Conservation (phyloP, 2,888 invertebrate genomes). For the Drosophila engyochracea region DNA sequence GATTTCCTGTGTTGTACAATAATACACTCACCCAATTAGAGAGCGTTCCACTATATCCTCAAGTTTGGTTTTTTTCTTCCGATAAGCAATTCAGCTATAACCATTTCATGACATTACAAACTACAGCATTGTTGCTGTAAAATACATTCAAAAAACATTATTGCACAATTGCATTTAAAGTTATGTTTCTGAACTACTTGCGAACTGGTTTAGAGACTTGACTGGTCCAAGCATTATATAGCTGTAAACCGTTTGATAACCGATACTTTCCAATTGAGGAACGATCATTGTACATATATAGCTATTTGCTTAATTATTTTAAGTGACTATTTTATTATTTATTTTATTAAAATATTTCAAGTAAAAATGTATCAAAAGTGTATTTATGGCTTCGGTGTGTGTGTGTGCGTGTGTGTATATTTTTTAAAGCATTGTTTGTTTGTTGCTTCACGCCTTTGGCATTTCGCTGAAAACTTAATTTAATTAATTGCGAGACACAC, state of each 20-base stretch:
- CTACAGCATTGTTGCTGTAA: neutral
- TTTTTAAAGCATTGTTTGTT: slow-evolving; percentile 15
- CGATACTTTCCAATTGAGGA: neutral
- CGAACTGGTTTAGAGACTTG: neutral
- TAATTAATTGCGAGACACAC: slow-evolving; percentile 80
- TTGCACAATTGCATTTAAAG: neutral
- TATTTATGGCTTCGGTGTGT: slow-evolving; percentile 24
- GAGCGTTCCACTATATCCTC: neutral
- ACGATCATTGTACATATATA: neutral
- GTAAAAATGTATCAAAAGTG: slow-evolving; percentile 6
- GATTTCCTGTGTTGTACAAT: slow-evolving; percentile 68
- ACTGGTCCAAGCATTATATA: neutral
- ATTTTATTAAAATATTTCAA: neutral
- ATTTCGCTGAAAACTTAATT: slow-evolving; percentile 80
- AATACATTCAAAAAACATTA: neutral
- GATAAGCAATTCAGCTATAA: neutral
- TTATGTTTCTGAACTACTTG: neutral
- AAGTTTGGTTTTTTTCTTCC: neutral
- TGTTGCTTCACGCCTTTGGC: slow-evolving; percentile 80
- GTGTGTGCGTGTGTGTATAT: neutral
- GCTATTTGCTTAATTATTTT: neutral
- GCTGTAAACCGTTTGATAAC: neutral
- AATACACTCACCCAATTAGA: slow-evolving; percentile 31
- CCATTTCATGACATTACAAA: neutral
- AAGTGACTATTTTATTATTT: neutral